phyloP scores from a whole-genome alignment of 1,140 invertebrate species.

The Maconellicoccus hirsutus region DNA sequence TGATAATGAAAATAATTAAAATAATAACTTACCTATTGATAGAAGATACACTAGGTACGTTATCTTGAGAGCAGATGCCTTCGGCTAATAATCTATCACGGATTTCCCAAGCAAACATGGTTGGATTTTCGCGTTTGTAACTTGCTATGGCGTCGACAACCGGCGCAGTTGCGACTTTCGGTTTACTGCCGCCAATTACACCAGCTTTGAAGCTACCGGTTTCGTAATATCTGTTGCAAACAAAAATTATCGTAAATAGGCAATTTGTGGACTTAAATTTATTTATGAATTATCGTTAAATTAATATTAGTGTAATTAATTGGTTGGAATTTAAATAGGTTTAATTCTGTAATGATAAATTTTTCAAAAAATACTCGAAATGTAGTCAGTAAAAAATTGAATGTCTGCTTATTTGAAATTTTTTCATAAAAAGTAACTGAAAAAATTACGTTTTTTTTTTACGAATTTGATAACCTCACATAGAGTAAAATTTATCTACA shows the following conservation, averaged over 20 bases:
- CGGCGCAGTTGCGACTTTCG: constrained; percentile 96
- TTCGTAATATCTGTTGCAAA: constrained; percentile 78
- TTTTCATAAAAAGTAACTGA: no score
- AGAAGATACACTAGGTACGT: constrained; percentile 96
- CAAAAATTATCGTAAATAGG: constrained; percentile 13
- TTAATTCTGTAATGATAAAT: no score
- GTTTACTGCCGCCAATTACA: constrained; percentile 97
- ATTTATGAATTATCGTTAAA: no score
- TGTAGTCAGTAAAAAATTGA: no score
- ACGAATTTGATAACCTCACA: no score
- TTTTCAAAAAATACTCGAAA: no score
- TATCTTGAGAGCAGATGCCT: constrained; percentile 95
- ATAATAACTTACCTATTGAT: constrained; percentile 82
- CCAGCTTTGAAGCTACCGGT: constrained; percentile 98
- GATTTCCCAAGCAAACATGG: constrained; percentile 99
- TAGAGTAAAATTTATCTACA: no score
- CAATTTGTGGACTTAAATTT: no score
- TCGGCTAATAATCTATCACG: constrained; percentile 90
- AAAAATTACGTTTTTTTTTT: no score
- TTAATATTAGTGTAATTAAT: no score
- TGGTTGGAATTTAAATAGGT: no score
- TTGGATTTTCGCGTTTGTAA: constrained; percentile 97
- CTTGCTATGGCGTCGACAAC: constrained; percentile 97
- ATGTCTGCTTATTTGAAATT: no score
- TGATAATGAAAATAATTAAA: not conserved